A percentile compares a stretch with the other conserved stretches of the same genome.
phyloP scores from a whole-genome alignment of 1,140 invertebrate genomes.

The Nephotettix cincticeps region DNA sequence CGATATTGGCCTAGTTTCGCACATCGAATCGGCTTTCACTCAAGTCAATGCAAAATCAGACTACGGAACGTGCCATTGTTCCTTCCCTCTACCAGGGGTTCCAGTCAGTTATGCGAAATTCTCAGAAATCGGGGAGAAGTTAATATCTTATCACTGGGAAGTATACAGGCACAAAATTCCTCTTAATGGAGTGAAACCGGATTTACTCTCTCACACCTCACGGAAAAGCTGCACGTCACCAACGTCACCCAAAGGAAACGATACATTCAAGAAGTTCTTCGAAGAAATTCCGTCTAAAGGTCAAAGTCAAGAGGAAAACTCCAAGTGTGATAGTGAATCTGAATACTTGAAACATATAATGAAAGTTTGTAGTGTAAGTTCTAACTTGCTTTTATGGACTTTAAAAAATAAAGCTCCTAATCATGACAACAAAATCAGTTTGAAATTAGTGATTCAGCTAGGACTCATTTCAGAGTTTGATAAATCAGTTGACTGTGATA shows the following conservation, averaged over 20 bases:
- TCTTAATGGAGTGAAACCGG: constrained; percentile 26
- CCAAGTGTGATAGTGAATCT: neutral
- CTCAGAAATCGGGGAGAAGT: constrained; percentile 5
- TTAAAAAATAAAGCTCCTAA: constrained; percentile 4
- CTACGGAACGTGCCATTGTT: constrained; percentile 30
- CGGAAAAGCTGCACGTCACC: neutral
- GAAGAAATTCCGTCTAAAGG: neutral
- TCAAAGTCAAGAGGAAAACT: neutral
- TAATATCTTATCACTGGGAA: constrained; percentile 26
- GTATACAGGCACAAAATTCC: constrained; percentile 9
- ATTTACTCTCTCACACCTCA: constrained; percentile 15
- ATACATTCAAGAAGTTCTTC: neutral
- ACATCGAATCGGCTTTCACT: constrained; percentile 33
- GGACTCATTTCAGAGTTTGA: constrained; percentile 23
- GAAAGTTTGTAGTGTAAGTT: constrained; percentile 18
- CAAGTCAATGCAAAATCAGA: constrained; percentile 1
- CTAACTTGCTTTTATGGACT: constrained; percentile 9
- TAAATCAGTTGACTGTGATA: neutral
- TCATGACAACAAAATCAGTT: neutral
- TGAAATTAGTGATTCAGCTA: constrained; percentile 28
- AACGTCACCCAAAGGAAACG: neutral
- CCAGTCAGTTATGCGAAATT: constrained; percentile 4
- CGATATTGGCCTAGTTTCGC: constrained; percentile 18
- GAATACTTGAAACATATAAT: constrained; percentile 17
- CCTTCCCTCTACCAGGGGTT: constrained; percentile 26